Evolutionary conservation across 2,888 invertebrate species (phyloP), one percentile per base, ranked within the genome.

Genomic region (Linnaemya tessellans): DNA sequence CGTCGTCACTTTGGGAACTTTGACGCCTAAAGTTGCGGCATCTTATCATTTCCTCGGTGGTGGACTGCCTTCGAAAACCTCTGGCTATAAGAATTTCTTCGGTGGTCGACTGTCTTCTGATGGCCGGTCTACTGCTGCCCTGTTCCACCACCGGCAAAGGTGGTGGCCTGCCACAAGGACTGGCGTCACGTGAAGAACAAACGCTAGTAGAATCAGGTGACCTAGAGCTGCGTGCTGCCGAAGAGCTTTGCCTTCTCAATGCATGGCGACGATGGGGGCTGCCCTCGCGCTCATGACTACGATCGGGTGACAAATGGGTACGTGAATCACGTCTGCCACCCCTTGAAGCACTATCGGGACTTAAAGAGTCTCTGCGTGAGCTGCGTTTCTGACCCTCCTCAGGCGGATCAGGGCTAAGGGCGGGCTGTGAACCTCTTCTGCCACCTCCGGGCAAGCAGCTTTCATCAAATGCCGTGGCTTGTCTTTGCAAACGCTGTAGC

Each of bases 31-130:
- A 98, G 91, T 98, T 98, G 43, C 97, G 94, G 90, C 97, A 97
- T 11, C 97, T 94, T 84, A 97, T 97, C 97, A 97, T 97, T 92
- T 98, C 98, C 90, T 98, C 97, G 0, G 97, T 97, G 10, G 98
- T 98, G 4, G 97, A 97, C 90, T 98, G 97, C 15, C 97, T 94
- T 0, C 98, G 94, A 92, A 98, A 98, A 2, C 98, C 98, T 77
- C 97, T 94, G 0, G 97, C 97, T 89, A 97, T 97, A 54, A 98
- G 93, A 89, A 98, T 98, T 92, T 98, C 98, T 91, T 97, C 97
- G 0, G 97, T 98, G 15, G 97, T 97, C 38, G 97, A 97, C 93
- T 97, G 97, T 81, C 97, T 94, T 81, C 97, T 94, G 84, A 97
- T 96, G 88, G 96, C 95, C 10, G 97, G 96, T 51, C 96, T 94